phyloP scores from a whole-genome alignment of 2,113 vertebrate genomes.

The Hassar affinis region DNA sequence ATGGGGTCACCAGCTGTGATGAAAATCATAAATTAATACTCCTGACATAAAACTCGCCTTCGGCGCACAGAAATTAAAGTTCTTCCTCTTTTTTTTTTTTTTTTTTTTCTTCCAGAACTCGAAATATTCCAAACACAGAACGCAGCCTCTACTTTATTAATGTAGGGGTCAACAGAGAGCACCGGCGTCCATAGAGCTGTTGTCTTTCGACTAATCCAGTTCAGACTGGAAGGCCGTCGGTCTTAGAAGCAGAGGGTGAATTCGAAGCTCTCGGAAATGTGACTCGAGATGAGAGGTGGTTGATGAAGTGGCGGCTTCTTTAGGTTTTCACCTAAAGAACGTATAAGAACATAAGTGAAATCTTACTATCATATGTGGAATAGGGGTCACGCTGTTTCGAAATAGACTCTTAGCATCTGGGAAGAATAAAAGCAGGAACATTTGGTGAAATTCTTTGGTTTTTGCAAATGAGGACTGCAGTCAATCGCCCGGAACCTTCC shows the following conservation, averaged over 20 bases:
- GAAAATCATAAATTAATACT: constrained; percentile 82
- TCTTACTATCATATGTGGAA: not conserved
- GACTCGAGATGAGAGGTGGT: constrained; percentile 15
- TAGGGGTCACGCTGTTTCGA: not conserved
- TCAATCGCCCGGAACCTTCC: constrained; percentile 34
- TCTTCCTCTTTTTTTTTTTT: constrained; percentile 43
- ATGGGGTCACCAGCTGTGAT: constrained; percentile 75
- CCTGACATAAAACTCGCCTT: constrained; percentile 75
- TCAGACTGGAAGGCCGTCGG: constrained; percentile 17
- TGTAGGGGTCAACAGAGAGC: constrained; percentile 68
- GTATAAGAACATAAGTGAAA: not conserved
- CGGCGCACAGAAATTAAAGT: constrained; percentile 60
- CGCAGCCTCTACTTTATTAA: constrained; percentile 73
- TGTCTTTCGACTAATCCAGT: constrained; percentile 47
- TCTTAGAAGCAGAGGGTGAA: constrained; percentile 13
- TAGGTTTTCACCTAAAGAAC: not conserved
- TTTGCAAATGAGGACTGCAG: constrained; percentile 36
- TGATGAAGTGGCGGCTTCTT: not conserved
- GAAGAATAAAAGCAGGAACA: constrained; percentile 13
- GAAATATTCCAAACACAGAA: constrained; percentile 64
- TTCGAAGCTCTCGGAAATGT: constrained; percentile 19
- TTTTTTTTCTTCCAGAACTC: constrained; percentile 58
- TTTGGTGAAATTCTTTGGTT: constrained; percentile 39
- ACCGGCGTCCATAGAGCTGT: constrained; percentile 58
- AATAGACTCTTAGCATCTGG: constrained; percentile 17